phyloP scores from a whole-genome alignment of 2,797 vertebrate species.

The Scomberomorus guttatus region DNA sequence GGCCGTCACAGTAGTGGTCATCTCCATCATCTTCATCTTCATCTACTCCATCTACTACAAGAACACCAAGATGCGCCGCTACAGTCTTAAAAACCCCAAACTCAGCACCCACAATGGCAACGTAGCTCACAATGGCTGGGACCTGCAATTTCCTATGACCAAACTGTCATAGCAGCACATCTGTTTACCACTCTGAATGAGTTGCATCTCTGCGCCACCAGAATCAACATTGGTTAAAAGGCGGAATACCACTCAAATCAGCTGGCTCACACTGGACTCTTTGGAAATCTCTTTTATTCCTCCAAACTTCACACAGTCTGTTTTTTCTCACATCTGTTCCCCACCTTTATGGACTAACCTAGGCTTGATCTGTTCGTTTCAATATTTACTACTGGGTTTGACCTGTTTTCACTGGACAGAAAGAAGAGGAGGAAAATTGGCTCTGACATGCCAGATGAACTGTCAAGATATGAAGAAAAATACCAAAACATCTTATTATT shows the following conservation, averaged over 20 bases:
- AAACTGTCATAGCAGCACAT: constrained; percentile 75
- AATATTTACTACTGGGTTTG: constrained; percentile 65
- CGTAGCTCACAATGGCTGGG: constrained; percentile 85
- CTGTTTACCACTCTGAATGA: constrained; percentile 38
- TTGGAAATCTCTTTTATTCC: constrained; percentile 16
- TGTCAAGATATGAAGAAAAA: background rate
- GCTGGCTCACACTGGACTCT: constrained; percentile 28
- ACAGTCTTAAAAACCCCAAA: constrained; percentile 85
- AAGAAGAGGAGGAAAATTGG: constrained; percentile 14
- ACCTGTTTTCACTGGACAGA: constrained; percentile 58
- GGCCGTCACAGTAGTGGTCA: constrained; percentile 80
- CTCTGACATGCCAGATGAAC: background rate
- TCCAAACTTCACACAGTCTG: background rate
- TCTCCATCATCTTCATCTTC: constrained; percentile 79
- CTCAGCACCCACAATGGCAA: constrained; percentile 75
- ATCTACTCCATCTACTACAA: constrained; percentile 89
- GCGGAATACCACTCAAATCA: constrained; percentile 23
- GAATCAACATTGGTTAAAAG: constrained; percentile 9
- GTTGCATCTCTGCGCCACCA: constrained; percentile 32
- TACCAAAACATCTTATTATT: background rate
- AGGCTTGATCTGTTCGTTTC: constrained; percentile 35
- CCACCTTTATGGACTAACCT: background rate
- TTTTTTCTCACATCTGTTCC: background rate
- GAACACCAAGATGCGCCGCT: constrained; percentile 87
- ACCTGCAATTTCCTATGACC: constrained; percentile 83